Base-by-base conservation (phyloP, 2,888 invertebrate genomes). In the Exephanes ischioxanthus region DNA sequence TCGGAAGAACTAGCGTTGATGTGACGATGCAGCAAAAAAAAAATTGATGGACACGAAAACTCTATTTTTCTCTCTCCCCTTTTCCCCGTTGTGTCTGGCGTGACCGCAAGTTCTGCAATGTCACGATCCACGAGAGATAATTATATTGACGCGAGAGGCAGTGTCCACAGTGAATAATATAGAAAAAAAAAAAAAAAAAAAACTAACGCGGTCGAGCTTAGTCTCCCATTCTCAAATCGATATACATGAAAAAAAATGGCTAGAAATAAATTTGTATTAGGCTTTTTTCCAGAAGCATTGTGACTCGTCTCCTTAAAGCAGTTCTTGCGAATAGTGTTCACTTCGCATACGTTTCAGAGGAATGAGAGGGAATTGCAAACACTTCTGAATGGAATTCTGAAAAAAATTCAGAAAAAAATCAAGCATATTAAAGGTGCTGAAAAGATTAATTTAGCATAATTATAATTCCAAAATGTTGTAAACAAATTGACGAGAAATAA, bases 71-170 rank as follows among this genome's bases (percentile, higher is more conserved):
- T n/a, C 55, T 53, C 48, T 33, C 33, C 33, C 14, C 33, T n/a
- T 22, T 73, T 75, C 45, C 26, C 63, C 37, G 55, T 55, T 58
- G 22, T 45, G 14, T 22, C 11, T 80, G 63, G 81, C 83, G 80
- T 86, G 85, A 79, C 81, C 26, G 55, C 14, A 41, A 77, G 33
- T 53, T 71, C 58, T 63, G 85, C 85, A 83, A 68, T 77, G 85
- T 86, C 85, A 86, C 76, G 85, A 85, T 83, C 22, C 67, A 72
- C 76, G 53, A 68, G 55, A 55, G 73, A 83, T 80, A 83, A 85
- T 85, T 41, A 26, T 80, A 83, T 86, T 72, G 85, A 86, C 85
- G 80, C 72, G 61, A 4, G 61, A 4, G 22, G 33, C 79, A 66
- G 51, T 26, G 22, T 63, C n/a, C 37, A 37, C 48, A 45, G 61